Evolutionary conservation across 2,797 vertebrate species (phyloP).

Genomic region (Danionella dracula): DNA sequence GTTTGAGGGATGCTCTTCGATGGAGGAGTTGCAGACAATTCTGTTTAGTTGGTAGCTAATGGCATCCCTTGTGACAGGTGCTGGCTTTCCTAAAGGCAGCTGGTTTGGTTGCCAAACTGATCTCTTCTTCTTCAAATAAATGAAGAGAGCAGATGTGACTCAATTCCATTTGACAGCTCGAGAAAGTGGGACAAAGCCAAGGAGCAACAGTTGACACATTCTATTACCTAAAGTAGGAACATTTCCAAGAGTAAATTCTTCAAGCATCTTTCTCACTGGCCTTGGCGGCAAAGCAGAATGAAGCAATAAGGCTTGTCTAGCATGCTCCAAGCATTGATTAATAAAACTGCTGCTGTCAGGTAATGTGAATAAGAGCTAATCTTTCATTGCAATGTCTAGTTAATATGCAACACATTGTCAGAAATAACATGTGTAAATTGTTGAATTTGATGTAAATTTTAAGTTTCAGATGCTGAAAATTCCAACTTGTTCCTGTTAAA

Average conservation of each 20-base stretch:
- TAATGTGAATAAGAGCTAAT: constrained; percentile 25
- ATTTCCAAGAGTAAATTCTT: constrained; percentile 32
- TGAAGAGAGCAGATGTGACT: constrained; percentile 66
- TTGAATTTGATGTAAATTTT: too few relatives aligned
- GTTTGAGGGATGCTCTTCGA: constrained; percentile 33
- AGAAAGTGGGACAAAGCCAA: constrained; percentile 32
- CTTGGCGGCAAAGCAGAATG: background rate
- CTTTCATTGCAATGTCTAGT: constrained; percentile 22
- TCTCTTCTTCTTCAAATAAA: constrained; percentile 62
- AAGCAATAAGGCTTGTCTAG: constrained; percentile 11
- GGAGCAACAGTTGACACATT: constrained; percentile 22
- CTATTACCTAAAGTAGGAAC: constrained; percentile 26
- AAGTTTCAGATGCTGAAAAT: too few relatives aligned
- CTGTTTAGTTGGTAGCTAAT: constrained; percentile 37
- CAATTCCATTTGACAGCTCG: constrained; percentile 62
- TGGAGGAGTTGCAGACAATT: constrained; percentile 38
- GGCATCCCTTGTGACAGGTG: constrained; percentile 43
- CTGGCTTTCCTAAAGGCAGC: constrained; percentile 56
- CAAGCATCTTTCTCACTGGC: background rate
- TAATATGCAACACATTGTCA: too few relatives aligned
- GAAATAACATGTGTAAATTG: too few relatives aligned
- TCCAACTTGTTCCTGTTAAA: too few relatives aligned
- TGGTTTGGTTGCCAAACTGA: constrained; percentile 62
- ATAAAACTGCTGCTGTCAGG: constrained; percentile 20
- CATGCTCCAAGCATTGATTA: constrained; percentile 28